These are phyloP conservation scores for Cephalopholis sonnerati DNA, from an alignment of 2,113 vertebrate genomes.

Conservation along the genomic window DNA sequence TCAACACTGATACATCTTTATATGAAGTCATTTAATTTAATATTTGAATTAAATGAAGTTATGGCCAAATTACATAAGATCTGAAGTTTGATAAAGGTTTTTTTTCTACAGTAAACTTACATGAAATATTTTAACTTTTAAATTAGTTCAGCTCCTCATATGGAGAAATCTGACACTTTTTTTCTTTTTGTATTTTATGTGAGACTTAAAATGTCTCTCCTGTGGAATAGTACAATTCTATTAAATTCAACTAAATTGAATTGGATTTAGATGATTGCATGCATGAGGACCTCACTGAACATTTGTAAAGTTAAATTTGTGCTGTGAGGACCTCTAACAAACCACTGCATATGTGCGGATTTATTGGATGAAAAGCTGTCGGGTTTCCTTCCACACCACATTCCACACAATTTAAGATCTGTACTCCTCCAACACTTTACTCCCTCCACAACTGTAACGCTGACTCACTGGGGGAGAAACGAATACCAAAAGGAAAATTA, in stretches of 20 bases:
- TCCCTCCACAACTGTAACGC: background rate
- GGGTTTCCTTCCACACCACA: slow-evolving; percentile 12
- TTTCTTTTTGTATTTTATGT: background rate
- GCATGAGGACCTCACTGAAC: background rate
- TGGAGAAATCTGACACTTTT: background rate
- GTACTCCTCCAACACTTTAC: background rate
- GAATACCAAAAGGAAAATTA: slow-evolving; percentile 39
- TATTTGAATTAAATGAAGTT: background rate
- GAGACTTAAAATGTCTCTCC: background rate
- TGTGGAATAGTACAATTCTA: background rate
- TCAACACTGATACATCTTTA: background rate
- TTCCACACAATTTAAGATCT: slow-evolving; percentile 13
- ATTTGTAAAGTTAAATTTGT: background rate
- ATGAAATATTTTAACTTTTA: background rate
- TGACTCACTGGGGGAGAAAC: background rate
- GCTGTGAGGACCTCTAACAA: background rate
- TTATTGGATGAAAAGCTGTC: slow-evolving; percentile 1
- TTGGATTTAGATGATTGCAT: background rate
- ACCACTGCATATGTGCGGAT: background rate
- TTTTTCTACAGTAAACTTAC: no score
- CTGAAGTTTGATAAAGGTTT: no score
- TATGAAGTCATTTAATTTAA: background rate
- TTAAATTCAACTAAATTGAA: background rate
- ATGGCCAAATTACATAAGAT: no score
- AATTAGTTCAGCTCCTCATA: background rate